Conservation (phyloP, 2,888 invertebrate genomes). For the Microplitis manilae region DNA sequence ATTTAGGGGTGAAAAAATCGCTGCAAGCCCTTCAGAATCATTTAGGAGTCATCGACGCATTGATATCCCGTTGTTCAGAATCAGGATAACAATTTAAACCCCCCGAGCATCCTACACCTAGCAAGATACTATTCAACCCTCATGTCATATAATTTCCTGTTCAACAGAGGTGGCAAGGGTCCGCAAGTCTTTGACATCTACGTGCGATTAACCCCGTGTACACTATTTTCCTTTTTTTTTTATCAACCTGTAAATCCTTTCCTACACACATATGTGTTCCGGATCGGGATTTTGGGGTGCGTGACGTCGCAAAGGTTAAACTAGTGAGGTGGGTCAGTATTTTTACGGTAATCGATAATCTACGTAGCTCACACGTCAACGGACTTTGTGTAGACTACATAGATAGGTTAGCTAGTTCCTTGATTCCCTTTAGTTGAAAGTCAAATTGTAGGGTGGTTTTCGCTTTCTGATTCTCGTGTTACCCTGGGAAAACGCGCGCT, state of each 20-base stretch:
- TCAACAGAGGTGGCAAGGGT: slow-evolving; percentile 62
- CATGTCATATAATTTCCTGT: slow-evolving; percentile 60
- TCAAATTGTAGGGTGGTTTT: slow-evolving; percentile 48
- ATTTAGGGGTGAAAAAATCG: slow-evolving; percentile 55
- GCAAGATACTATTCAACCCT: slow-evolving; percentile 6
- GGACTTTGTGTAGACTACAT: not conserved
- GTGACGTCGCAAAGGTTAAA: slow-evolving; percentile 69
- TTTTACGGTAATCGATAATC: slow-evolving; percentile 32
- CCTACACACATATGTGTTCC: slow-evolving; percentile 56
- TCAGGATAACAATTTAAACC: slow-evolving; percentile 27
- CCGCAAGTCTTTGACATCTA: slow-evolving; percentile 62
- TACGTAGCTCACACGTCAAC: not conserved
- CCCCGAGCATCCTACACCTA: slow-evolving; percentile 10
- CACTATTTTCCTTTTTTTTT: not conserved
- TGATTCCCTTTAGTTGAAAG: not conserved
- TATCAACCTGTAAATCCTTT: not conserved
- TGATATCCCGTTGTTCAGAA: slow-evolving; percentile 6
- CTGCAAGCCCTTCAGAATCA: slow-evolving; percentile 59
- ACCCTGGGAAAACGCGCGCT: slow-evolving; percentile 70
- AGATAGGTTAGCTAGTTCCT: not conserved
- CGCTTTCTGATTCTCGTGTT: slow-evolving; percentile 56
- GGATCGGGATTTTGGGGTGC: slow-evolving; percentile 63
- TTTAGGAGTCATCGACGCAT: slow-evolving; percentile 36
- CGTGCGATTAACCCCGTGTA: slow-evolving; percentile 33
- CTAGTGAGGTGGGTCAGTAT: slow-evolving; percentile 54